Evolutionary conservation across 1,140 invertebrate species (phyloP).

Genomic region (Euschistus heros): DNA sequence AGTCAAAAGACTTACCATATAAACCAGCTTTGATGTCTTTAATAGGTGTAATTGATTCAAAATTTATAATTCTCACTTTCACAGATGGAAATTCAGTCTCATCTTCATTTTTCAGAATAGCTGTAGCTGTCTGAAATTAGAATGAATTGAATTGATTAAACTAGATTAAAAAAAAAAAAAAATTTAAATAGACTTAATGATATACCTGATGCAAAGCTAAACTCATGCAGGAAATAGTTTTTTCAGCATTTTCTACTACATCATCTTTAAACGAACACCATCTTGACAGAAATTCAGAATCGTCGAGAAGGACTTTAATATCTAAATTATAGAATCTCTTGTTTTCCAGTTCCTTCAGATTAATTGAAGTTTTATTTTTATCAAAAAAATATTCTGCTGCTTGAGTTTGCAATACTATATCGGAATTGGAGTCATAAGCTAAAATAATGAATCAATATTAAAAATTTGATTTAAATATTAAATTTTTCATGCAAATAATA

Average conservation of each 20-base stretch:
- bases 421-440: constrained; percentile 29
- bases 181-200: neutral
- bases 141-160: neutral
- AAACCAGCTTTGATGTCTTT: constrained; percentile 66
- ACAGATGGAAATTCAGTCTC: constrained; percentile 36
- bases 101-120: neutral
- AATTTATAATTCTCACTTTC: constrained; percentile 56
- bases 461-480: neutral
- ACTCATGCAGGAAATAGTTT: constrained; percentile 52
- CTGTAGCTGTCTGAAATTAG: neutral
- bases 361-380: constrained; percentile 40
- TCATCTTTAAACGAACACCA: constrained; percentile 54
- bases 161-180: neutral
- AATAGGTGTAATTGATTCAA: constrained; percentile 51
- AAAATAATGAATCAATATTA: neutral
- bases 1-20: constrained; percentile 51
- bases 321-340: constrained; percentile 51
- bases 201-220: constrained; percentile 59
- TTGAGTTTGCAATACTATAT: constrained; percentile 41
- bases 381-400: constrained; percentile 44
- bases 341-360: constrained; percentile 48
- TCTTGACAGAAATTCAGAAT: constrained; percentile 43
- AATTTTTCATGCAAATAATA: too few relatives aligned
- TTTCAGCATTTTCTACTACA: constrained; percentile 50
- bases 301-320: constrained; percentile 46